Conservation (phyloP, 2,113 vertebrate genomes). For the Amphilophus citrinellus region DNA sequence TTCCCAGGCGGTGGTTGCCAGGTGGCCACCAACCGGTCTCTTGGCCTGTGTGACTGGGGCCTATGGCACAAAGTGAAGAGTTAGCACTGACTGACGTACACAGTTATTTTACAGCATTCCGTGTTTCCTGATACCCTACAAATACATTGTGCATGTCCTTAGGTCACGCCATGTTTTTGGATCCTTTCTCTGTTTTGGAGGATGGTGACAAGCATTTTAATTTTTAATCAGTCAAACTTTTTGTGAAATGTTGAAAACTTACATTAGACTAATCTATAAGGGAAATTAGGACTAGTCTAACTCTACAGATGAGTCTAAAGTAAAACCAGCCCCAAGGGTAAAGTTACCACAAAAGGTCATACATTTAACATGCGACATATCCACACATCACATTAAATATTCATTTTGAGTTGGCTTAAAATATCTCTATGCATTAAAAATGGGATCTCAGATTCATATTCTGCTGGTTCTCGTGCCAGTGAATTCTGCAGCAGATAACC, state of each 20-base stretch:
- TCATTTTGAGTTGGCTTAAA: slow-evolving; percentile 1
- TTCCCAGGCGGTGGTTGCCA: neutral
- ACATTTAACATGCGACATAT: neutral
- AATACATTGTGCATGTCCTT: too few species aligned
- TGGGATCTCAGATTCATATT: slow-evolving; percentile 4
- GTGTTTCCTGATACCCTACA: too few species aligned
- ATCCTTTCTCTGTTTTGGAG: too few species aligned
- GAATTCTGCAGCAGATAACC: slow-evolving; percentile 22
- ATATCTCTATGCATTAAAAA: neutral
- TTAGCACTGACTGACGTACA: too few species aligned
- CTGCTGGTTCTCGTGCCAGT: neutral
- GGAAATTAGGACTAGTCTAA: neutral
- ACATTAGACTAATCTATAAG: accelerated
- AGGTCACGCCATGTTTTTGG: too few species aligned
- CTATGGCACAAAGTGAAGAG: neutral
- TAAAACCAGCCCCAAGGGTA: neutral
- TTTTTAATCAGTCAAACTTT: neutral
- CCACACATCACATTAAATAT: neutral
- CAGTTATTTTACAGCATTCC: too few species aligned
- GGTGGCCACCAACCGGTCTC: neutral
- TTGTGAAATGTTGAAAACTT: neutral
- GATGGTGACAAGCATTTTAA: too few species aligned
- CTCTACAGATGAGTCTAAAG: neutral
- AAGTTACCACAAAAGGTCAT: neutral
- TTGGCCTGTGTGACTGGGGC: neutral